Conservation (phyloP, 2,888 invertebrate species). For the Scelioninae gen. 2 region DNA sequence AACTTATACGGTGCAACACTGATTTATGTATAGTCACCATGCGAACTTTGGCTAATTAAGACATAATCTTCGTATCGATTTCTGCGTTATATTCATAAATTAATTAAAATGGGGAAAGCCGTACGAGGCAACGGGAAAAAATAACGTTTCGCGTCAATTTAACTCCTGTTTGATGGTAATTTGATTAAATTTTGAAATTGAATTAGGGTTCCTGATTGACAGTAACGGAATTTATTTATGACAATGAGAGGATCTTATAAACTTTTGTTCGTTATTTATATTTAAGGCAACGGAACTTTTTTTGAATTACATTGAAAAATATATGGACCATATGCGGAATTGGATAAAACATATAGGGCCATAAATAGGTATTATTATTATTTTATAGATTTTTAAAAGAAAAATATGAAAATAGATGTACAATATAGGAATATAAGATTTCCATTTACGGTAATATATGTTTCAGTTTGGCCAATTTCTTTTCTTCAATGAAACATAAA, state of each 20-base stretch:
- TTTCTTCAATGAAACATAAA: no score
- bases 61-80: conserved; percentile 50
- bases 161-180: conserved; percentile 10
- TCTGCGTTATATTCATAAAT: conserved; percentile 15
- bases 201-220: conserved; percentile 11
- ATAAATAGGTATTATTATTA: no score
- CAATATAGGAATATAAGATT: no score
- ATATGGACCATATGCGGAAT: no score
- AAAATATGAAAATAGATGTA: no score
- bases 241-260: conserved; percentile 2
- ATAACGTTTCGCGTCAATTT: conserved; percentile 10
- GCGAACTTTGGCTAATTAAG: conserved; percentile 52
- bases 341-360: no score
- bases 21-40: conserved; percentile 47
- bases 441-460: no score
- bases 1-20: conserved; percentile 30
- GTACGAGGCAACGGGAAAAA: conserved; percentile 1
- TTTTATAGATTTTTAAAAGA: no score
- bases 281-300: no score
- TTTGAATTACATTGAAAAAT: no score
- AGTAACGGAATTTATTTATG: conserved; percentile 10
- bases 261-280: conserved; percentile 9
- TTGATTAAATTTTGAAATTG: conserved; percentile 29
- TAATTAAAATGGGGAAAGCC: conserved; percentile 20
- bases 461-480: no score